Conservation (phyloP, 92 coral and sea anemone genomes). For the Siderastrea radians region DNA sequence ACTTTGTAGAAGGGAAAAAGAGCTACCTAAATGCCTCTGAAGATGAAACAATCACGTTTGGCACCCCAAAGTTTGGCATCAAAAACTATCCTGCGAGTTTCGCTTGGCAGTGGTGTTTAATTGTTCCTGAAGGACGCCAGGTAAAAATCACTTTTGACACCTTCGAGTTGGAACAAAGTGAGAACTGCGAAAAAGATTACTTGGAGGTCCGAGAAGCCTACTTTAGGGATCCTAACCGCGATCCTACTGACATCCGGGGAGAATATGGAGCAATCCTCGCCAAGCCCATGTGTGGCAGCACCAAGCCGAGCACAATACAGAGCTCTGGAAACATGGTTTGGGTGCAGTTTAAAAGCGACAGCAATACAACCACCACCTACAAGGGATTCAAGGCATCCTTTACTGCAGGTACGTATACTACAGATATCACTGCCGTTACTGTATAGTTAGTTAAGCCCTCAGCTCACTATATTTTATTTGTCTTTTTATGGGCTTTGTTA, state of each 20-base stretch:
- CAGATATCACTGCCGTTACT: too few species aligned
- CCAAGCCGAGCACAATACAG: neutral
- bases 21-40: too few species aligned
- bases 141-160: neutral
- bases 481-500: too few species aligned
- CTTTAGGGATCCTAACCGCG: neutral
- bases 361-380: slow-evolving; percentile 5
- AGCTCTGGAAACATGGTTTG: slow-evolving; percentile 30
- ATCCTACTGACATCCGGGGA: neutral
- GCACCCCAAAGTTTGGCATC: too few species aligned
- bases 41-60: too few species aligned
- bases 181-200: slow-evolving; percentile 14
- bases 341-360: slow-evolving; percentile 11
- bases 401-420: slow-evolving; percentile 15
- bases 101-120: too few species aligned
- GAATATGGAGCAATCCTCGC: neutral
- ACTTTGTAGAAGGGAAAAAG: too few species aligned
- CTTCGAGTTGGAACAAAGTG: slow-evolving; percentile 21
- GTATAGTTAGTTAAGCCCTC: too few species aligned
- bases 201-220: slow-evolving; percentile 9
- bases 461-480: too few species aligned
- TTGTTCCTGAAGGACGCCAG: too few species aligned
- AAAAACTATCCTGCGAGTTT: too few species aligned
- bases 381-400: slow-evolving; percentile 40
- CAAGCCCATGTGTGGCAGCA: slow-evolving; percentile 9